Conservation (phyloP, 2,797 vertebrate genomes). For the Crypturellus tataupa region DNA sequence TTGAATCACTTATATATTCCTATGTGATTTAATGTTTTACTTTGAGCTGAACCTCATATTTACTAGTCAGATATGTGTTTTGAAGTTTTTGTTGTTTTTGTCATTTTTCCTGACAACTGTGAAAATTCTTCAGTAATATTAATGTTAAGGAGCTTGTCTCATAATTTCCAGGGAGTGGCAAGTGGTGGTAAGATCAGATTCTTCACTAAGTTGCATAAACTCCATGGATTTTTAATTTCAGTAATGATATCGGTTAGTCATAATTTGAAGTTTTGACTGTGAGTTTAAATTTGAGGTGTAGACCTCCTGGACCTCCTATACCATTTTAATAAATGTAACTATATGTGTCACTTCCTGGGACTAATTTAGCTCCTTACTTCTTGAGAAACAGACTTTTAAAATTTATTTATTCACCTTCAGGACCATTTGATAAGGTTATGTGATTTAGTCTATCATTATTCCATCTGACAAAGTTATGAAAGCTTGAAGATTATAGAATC, state of each 20-base stretch:
- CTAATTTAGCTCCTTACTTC: not conserved
- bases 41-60: not conserved
- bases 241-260: not conserved
- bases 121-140: not conserved
- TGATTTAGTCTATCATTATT: not conserved
- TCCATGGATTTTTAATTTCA: conserved; percentile 26
- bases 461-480: not conserved
- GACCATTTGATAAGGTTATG: not conserved
- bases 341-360: conserved; percentile 5
- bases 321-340: conserved; percentile 24
- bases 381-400: not conserved
- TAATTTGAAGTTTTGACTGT: conserved; percentile 12
- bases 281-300: not conserved
- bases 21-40: not conserved
- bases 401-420: not conserved
- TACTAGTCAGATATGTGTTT: not conserved
- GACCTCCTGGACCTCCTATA: not conserved
- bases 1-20: not conserved
- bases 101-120: not conserved
- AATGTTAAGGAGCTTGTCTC: not conserved
- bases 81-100: not conserved
- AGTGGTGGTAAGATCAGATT: not conserved
- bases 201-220: not conserved
- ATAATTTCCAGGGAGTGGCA: not conserved
- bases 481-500: not conserved